Evolutionary conservation across 2,113 vertebrate genomes (phyloP).

Genomic region (Ailuropoda melanoleuca): DNA sequence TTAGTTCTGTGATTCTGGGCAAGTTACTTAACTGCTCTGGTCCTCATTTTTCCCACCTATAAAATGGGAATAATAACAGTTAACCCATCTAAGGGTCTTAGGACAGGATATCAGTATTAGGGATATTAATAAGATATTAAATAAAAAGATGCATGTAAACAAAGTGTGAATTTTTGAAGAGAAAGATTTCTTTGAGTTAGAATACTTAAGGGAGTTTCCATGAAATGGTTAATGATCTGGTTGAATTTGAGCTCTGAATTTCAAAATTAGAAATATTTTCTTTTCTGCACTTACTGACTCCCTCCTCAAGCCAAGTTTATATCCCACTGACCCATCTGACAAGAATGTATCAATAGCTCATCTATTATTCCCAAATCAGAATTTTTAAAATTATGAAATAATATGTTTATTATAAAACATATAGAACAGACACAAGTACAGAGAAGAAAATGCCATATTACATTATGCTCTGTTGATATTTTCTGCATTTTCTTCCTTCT

Average conservation of each 20-base stretch:
- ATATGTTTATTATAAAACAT: not conserved
- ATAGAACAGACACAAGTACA: not conserved
- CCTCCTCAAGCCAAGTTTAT: not conserved
- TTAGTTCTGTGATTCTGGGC: not conserved
- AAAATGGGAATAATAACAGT: not conserved
- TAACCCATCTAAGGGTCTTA: not conserved
- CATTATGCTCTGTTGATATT: not conserved
- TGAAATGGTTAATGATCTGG: not conserved
- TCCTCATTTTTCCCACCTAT: not conserved
- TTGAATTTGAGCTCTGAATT: conserved; percentile 9
- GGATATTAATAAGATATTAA: not conserved
- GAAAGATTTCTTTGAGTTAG: not conserved
- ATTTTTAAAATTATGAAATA: not conserved
- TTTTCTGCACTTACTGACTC: not conserved
- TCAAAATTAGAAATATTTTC: not conserved
- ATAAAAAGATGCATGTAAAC: not conserved
- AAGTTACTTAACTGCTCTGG: not conserved
- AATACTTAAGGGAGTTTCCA: not conserved
- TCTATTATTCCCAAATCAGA: not conserved
- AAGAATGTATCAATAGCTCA: not conserved
- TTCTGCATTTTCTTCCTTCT: not conserved
- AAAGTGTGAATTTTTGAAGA: not conserved
- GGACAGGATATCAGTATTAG: not conserved
- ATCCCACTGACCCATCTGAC: not conserved
- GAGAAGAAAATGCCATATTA: not conserved